These are phyloP conservation scores for Eciton burchellii DNA, from an alignment of 1,140 invertebrate species.

Conservation along the genomic window DNA sequence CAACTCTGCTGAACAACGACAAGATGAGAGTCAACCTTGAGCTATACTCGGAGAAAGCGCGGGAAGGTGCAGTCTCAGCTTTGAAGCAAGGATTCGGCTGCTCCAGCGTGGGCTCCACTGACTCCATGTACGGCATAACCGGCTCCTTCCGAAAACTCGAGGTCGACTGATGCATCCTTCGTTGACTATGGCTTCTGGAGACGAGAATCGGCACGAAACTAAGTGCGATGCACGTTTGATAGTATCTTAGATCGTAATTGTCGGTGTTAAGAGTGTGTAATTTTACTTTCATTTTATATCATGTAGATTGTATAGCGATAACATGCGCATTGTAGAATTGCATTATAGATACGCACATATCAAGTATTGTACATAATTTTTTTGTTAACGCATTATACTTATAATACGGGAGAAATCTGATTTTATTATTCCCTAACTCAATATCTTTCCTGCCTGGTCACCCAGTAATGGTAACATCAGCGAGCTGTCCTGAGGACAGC, in stretches of 20 bases:
- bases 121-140: constrained; percentile 89
- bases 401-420: background rate
- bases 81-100: constrained; percentile 86
- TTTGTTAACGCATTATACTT: background rate
- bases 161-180: constrained; percentile 87
- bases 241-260: constrained; percentile 10
- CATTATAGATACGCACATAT: background rate
- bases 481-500: constrained; percentile 72
- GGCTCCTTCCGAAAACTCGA: constrained; percentile 93
- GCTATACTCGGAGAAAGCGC: constrained; percentile 89
- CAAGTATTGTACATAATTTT: constrained; percentile 36
- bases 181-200: constrained; percentile 1
- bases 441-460: too few relatives aligned
- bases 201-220: constrained; percentile 20
- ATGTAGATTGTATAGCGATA: background rate
- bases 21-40: constrained; percentile 88
- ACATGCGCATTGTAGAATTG: background rate
- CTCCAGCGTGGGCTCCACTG: constrained; percentile 86
- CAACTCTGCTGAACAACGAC: constrained; percentile 87
- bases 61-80: constrained; percentile 90
- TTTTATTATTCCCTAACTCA: constrained; percentile 5
- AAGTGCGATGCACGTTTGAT: background rate
- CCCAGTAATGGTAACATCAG: background rate
- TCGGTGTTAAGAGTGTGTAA: constrained; percentile 28
- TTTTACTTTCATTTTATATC: constrained; percentile 55